These are phyloP conservation scores for Cynocephalus volans DNA, from an alignment of 2,113 vertebrate genomes.

Conservation along the genomic window DNA sequence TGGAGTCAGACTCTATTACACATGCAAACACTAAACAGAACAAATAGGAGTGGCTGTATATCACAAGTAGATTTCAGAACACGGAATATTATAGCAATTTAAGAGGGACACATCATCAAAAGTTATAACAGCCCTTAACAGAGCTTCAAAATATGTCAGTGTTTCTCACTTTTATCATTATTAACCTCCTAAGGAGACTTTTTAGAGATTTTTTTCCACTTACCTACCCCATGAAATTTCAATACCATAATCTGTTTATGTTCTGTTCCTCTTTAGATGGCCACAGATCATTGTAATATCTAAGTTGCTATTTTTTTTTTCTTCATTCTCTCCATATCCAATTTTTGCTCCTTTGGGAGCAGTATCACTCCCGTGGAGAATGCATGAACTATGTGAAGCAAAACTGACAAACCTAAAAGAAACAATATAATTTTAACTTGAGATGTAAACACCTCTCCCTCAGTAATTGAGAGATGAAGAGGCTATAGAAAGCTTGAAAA, in stretches of 20 bases:
- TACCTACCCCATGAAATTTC: neutral
- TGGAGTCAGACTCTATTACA: neutral
- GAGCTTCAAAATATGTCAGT: neutral
- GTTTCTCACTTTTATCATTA: neutral
- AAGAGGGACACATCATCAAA: neutral
- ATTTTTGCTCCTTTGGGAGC: neutral
- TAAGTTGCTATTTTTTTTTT: neutral
- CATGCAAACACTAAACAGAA: neutral
- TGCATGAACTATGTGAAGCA: too few relatives aligned
- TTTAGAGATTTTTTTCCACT: conserved; percentile 19
- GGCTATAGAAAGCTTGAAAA: neutral
- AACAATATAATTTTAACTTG: neutral
- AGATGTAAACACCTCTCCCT: neutral
- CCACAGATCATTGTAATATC: neutral
- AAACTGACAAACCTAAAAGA: neutral
- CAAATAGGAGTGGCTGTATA: neutral
- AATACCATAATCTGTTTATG: neutral
- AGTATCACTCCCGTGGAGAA: neutral
- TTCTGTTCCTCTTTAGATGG: neutral
- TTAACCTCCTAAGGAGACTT: neutral
- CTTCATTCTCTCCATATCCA: neutral
- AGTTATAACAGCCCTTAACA: neutral
- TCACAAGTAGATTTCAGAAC: neutral
- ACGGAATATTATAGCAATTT: neutral
- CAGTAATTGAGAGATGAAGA: neutral